These are phyloP conservation scores for Ophraella communa DNA, from an alignment of 2,888 invertebrate species.

Conservation along the genomic window DNA sequence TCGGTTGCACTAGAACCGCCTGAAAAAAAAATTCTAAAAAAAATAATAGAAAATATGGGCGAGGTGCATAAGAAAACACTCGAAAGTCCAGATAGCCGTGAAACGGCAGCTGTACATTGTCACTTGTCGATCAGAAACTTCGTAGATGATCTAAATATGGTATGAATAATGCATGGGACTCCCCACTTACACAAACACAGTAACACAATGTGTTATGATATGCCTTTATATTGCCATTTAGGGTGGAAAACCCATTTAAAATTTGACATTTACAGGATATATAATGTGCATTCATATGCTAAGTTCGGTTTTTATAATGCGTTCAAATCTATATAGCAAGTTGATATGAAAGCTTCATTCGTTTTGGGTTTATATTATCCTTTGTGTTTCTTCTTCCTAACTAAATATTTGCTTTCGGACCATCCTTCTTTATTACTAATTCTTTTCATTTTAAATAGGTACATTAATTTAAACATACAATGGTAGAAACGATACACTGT, in stretches of 20 bases:
- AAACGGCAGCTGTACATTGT: slow-evolving; percentile 60
- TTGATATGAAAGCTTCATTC: slow-evolving; percentile 45
- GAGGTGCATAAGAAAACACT: slow-evolving; percentile 53
- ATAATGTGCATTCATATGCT: slow-evolving; percentile 57
- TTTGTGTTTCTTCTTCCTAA: slow-evolving; percentile 48
- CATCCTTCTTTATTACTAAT: slow-evolving; percentile 41
- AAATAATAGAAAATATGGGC: slow-evolving; percentile 37
- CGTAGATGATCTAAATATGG: slow-evolving; percentile 55
- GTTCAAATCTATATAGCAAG: slow-evolving; percentile 40
- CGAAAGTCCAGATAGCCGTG: slow-evolving; percentile 53
- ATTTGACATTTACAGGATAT: slow-evolving; percentile 59
- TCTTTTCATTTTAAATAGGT: slow-evolving; percentile 32
- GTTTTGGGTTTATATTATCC: slow-evolving; percentile 38
- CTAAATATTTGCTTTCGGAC: slow-evolving; percentile 47
- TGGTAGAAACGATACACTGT: slow-evolving; percentile 35
- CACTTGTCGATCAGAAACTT: slow-evolving; percentile 59
- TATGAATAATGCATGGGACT: slow-evolving; percentile 56
- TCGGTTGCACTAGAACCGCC: slow-evolving; percentile 3
- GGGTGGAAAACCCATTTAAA: slow-evolving; percentile 60
- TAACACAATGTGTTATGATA: slow-evolving; percentile 55
- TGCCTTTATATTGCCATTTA: slow-evolving; percentile 58
- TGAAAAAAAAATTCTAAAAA: slow-evolving; percentile 39
- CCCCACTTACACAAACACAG: slow-evolving; percentile 54
- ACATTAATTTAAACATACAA: slow-evolving; percentile 38
- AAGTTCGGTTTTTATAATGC: slow-evolving; percentile 51